phyloP scores from a whole-genome alignment of 1,140 invertebrate species.

The Condylostylus longicornis region DNA sequence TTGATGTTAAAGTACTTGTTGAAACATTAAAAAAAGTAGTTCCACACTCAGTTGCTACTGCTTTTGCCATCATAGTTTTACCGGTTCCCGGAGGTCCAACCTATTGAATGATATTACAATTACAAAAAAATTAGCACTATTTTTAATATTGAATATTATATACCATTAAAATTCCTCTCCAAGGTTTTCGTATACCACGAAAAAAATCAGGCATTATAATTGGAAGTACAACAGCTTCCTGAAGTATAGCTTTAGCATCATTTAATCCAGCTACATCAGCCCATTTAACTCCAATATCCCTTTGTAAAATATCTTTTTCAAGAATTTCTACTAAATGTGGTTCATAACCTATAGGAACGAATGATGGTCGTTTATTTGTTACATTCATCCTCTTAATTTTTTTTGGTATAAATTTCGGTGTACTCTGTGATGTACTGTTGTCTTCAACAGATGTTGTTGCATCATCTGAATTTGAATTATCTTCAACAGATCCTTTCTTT shows the following conservation, averaged over 20 bases:
- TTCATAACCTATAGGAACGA: conserved; percentile 60
- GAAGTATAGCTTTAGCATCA: conserved; percentile 85
- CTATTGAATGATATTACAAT: too few species aligned
- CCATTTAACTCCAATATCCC: conserved; percentile 92
- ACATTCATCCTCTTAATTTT: too few species aligned
- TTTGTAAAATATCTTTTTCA: conserved; percentile 93
- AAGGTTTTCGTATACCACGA: conserved; percentile 75
- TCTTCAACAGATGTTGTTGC: conserved; percentile 28
- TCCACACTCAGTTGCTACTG: conserved; percentile 95
- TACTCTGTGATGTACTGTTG: conserved; percentile 20
- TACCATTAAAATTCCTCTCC: conserved; percentile 65
- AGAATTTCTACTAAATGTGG: conserved; percentile 60
- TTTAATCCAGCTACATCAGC: conserved; percentile 91
- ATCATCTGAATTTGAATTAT: conserved; percentile 30
- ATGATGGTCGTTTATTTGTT: conserved; percentile 49
- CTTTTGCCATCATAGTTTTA: conserved; percentile 96
- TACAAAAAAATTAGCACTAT: conserved; percentile 59
- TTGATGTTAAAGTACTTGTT: conserved; percentile 91
- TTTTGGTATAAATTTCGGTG: conserved; percentile 19
- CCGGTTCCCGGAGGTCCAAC: conserved; percentile 75
- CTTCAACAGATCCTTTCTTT: conserved; percentile 28
- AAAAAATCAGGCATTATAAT: conserved; percentile 98
- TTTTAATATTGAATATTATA: conserved; percentile 3
- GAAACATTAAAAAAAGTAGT: conserved; percentile 99
- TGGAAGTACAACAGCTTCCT: conserved; percentile 95